Conservation (phyloP, 2,113 vertebrate species). For the Cygnus atratus region DNA sequence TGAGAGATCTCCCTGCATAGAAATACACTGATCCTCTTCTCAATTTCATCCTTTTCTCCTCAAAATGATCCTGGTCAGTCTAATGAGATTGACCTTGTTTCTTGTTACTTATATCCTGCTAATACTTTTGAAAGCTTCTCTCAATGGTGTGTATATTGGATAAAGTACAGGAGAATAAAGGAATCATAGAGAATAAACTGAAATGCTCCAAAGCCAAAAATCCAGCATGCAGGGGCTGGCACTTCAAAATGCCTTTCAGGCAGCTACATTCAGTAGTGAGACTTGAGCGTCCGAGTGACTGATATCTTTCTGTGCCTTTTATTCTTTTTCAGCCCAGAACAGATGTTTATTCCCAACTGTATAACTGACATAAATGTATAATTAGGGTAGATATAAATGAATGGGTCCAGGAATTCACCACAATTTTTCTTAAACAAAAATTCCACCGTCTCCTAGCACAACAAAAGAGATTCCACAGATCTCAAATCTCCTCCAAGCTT, state of each 20-base stretch:
- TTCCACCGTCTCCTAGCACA: neutral
- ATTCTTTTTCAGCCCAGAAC: neutral
- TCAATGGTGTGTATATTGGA: neutral
- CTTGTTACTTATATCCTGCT: neutral
- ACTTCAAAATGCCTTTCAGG: neutral
- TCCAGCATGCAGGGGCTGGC: neutral
- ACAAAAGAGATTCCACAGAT: neutral
- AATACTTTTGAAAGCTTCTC: neutral
- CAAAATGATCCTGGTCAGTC: neutral
- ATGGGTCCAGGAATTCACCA: neutral
- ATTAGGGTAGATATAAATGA: neutral
- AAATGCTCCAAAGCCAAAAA: neutral
- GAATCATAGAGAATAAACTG: neutral
- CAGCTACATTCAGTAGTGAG: neutral
- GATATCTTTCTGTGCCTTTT: neutral
- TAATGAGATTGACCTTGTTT: neutral
- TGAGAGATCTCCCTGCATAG: neutral
- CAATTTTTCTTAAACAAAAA: neutral
- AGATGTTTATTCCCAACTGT: neutral
- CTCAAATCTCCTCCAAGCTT: neutral
- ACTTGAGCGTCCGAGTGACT: neutral
- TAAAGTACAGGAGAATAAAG: neutral
- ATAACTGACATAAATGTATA: neutral
- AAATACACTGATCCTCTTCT: neutral
- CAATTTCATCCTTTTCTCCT: neutral